Evolutionary conservation across 2,888 invertebrate species (phyloP).

Genomic region (Tetragnatha montana): DNA sequence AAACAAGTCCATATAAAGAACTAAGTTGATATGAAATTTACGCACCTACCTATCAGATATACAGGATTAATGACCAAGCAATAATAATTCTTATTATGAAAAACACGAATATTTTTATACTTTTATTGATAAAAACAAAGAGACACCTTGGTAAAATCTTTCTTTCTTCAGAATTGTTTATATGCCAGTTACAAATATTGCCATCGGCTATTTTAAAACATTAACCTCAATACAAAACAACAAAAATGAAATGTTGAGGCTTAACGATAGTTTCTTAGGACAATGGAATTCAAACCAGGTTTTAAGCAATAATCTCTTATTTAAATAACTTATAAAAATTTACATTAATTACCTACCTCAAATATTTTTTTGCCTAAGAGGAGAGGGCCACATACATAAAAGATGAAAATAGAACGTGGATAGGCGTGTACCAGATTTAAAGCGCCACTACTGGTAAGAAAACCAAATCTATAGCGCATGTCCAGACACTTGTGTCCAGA

Average conservation of each 20-base stretch:
- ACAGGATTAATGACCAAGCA: neutral
- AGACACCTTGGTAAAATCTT: constrained; percentile 31
- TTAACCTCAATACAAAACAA: neutral
- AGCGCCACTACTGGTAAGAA: too few relatives aligned
- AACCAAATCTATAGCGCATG: too few relatives aligned
- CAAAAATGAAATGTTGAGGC: neutral
- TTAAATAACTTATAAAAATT: too few relatives aligned
- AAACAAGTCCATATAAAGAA: neutral
- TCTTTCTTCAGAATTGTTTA: constrained; percentile 30
- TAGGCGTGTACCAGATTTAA: too few relatives aligned
- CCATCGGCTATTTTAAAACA: neutral
- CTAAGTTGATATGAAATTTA: neutral
- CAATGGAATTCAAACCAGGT: too few relatives aligned
- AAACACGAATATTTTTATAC: constrained; percentile 2
- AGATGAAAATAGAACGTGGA: too few relatives aligned
- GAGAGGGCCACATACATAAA: too few relatives aligned
- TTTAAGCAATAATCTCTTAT: too few relatives aligned
- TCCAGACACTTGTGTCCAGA: too few relatives aligned
- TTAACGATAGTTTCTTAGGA: neutral
- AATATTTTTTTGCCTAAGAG: too few relatives aligned
- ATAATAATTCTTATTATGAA: neutral
- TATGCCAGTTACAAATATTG: constrained; percentile 17
- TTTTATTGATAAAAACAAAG: constrained; percentile 21
- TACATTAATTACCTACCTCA: too few relatives aligned
- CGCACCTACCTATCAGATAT: neutral